These are phyloP conservation scores for Alfaro cultratus DNA, from an alignment of 2,797 vertebrate species.

Conservation along the genomic window DNA sequence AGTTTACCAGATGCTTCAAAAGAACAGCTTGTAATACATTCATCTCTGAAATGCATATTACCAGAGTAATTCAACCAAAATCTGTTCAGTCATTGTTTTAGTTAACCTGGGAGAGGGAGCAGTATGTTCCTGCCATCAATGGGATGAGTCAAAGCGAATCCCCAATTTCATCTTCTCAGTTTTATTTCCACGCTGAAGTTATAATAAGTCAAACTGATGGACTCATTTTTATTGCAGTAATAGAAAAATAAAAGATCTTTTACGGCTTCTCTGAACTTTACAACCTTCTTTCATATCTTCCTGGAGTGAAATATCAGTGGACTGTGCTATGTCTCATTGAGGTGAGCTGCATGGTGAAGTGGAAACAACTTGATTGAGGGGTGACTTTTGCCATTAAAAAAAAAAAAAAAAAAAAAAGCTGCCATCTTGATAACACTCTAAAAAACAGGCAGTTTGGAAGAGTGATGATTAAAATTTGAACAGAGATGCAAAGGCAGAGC, in stretches of 20 bases:
- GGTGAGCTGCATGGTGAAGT: constrained; percentile 6
- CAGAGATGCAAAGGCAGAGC: neutral
- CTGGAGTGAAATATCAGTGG: constrained; percentile 41
- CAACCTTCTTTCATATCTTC: constrained; percentile 28
- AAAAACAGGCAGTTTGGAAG: neutral
- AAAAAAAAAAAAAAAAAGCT: neutral
- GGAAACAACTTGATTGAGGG: constrained; percentile 12
- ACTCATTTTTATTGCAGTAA: constrained; percentile 48
- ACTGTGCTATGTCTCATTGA: constrained; percentile 22
- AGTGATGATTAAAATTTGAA: neutral
- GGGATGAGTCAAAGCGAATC: constrained; percentile 1
- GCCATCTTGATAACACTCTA: neutral
- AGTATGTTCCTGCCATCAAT: neutral
- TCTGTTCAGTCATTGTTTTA: constrained; percentile 8
- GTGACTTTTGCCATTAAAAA: constrained; percentile 17
- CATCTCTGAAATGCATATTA: neutral
- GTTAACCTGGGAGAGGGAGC: neutral
- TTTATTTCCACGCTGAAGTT: constrained; percentile 23
- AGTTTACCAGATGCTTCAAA: neutral
- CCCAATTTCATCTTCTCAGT: constrained; percentile 7
- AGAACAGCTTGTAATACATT: neutral
- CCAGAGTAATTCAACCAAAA: constrained; percentile 11
- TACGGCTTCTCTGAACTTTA: constrained; percentile 46
- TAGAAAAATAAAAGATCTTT: constrained; percentile 50
- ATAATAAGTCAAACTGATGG: constrained; percentile 47